phyloP scores from a whole-genome alignment of 1,140 invertebrate genomes.

The Trichonephila clavata region DNA sequence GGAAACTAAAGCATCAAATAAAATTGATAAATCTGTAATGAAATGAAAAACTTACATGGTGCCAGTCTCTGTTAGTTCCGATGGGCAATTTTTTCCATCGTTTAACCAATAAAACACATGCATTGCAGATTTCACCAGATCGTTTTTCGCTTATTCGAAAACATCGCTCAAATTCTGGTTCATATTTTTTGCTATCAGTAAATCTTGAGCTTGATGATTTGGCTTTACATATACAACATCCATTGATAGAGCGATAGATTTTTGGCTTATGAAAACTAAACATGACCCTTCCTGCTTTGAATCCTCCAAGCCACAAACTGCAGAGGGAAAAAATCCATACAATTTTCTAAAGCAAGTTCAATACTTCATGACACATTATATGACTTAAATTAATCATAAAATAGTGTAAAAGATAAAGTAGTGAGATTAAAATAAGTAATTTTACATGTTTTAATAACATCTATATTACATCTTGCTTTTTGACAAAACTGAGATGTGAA shows the following conservation, averaged over 20 bases:
- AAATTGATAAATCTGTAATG: no score
- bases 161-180: conserved; percentile 91
- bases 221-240: conserved; percentile 94
- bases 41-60: conserved; percentile 86
- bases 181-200: conserved; percentile 93
- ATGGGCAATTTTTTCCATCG: conserved; percentile 91
- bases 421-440: no score
- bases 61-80: conserved; percentile 90
- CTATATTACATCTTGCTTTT: no score
- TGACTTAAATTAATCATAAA: no score
- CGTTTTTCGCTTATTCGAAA: conserved; percentile 88
- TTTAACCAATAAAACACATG: conserved; percentile 92
- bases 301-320: conserved; percentile 45
- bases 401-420: no score
- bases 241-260: conserved; percentile 90
- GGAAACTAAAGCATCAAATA: no score
- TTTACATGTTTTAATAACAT: no score
- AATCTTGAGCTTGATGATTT: conserved; percentile 92
- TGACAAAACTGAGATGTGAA: no score
- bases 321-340: not conserved
- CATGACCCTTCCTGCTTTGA: conserved; percentile 83
- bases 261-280: conserved; percentile 95
- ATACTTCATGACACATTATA: no score
- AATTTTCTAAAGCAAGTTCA: no score
- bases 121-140: conserved; percentile 93